Base-by-base conservation (phyloP, 2,113 vertebrate genomes). In the Chauna torquata region DNA sequence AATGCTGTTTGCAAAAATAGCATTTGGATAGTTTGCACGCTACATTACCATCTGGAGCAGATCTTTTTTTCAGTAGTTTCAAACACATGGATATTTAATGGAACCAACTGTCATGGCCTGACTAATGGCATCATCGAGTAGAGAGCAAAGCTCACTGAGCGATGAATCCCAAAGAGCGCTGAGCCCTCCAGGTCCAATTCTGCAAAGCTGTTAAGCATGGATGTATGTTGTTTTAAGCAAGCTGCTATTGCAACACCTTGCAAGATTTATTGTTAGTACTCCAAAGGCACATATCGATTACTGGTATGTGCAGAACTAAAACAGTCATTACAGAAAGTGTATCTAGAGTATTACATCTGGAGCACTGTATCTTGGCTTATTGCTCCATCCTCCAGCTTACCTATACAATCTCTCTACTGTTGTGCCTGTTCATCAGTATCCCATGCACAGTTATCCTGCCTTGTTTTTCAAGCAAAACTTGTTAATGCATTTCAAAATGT, bases 151-250 rank as follows among this genome's bases (percentile, higher is more conserved):
- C 74, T 91, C 61, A 72, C 47, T 11, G 17, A 93, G 57, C 5
- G 17, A 61, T 76, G 82, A 95, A 91, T 95, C 83, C 75, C 47
- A 42, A 83, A 68, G 61, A 25, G 10, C 30, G 55, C 64, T 72
- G 61, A 95, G 86, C 69, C 83, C 91, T 84, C 9, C 0, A 89
- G 83, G 54, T 49, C 74, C 74, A 79, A 30, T 86, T 92, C 81
- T 84, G 58, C 74, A 82, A 79, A 82, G 74, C 83, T 66, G 49
- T 84, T 87, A 85, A 92, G 49, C 44, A 42, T 30, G 70, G 81
- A 64, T 72, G 38, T 62, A 44, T 57, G 62, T 69, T 94, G 61
- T 90, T 92, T 82, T 87, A 94, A 95, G 54, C 86, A 91, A 82
- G 74, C 65, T 84, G 58, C 62, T 89, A 9, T 66, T 87, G 54